Percentiles rank a stretch among this genome's conserved stretches.
Evolutionary conservation across 2,888 invertebrate species (phyloP).

Genomic region (Cephalotes varians): DNA sequence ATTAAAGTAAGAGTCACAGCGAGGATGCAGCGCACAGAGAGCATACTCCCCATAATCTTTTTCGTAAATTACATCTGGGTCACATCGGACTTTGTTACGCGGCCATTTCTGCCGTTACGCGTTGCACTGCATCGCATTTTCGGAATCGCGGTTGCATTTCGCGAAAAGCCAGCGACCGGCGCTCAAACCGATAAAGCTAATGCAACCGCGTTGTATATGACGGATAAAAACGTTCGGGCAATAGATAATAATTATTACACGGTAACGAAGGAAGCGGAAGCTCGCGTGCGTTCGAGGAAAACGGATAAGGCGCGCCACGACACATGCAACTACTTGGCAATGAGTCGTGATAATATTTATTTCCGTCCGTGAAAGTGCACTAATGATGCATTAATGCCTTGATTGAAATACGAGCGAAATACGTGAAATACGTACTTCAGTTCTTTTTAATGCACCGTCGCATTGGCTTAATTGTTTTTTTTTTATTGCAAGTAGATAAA

Average conservation of each 20-base stretch:
- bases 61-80: conserved; percentile 34
- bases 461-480: neutral
- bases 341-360: conserved; percentile 74
- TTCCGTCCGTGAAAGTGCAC: conserved; percentile 63
- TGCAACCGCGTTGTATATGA: conserved; percentile 69
- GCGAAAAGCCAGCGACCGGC: conserved; percentile 38
- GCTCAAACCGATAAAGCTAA: conserved; percentile 70
- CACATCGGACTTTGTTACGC: conserved; percentile 19
- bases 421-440: neutral
- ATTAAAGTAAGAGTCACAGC: conserved; percentile 44
- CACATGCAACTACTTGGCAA: conserved; percentile 69
- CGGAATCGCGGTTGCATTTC: conserved; percentile 32
- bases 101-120: conserved; percentile 24
- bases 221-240: conserved; percentile 69
- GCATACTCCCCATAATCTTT: conserved; percentile 16
- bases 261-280: conserved; percentile 75
- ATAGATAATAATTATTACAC: conserved; percentile 77
- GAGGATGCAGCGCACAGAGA: neutral
- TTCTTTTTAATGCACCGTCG: neutral
- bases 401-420: conserved; percentile 37
- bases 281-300: conserved; percentile 70
- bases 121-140: neutral
- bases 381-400: conserved; percentile 58
- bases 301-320: conserved; percentile 71
- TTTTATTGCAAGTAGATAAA: conserved; percentile 9